Evolutionary conservation across 1,140 invertebrate species (phyloP).

Genomic region (Diachasma alloeum): DNA sequence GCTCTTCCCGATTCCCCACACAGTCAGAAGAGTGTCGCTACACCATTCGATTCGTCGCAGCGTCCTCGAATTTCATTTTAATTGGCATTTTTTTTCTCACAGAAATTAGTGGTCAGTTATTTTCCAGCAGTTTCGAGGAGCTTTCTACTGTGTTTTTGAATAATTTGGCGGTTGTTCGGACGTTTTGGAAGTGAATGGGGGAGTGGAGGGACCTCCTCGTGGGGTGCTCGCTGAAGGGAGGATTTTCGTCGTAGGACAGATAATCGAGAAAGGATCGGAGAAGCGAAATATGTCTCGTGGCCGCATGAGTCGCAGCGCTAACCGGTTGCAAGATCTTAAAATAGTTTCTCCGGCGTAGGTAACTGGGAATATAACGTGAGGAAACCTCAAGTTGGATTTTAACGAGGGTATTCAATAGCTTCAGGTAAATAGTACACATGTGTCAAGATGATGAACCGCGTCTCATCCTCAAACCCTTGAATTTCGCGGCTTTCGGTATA

Average conservation of each 20-base stretch:
- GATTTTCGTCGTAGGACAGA: neutral
- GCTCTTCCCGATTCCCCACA: slow-evolving; percentile 56
- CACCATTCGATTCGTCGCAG: slow-evolving; percentile 43
- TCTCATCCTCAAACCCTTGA: neutral
- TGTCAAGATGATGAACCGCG: neutral
- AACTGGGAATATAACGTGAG: slow-evolving; percentile 24
- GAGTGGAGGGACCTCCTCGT: too few species aligned
- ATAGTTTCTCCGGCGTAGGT: slow-evolving; percentile 60
- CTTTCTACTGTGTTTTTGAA: too few species aligned
- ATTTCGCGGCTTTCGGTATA: neutral
- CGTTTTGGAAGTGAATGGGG: too few species aligned
- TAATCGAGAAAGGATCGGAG: slow-evolving; percentile 33
- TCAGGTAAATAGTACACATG: neutral
- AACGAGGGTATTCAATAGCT: neutral
- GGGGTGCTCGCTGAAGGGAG: neutral
- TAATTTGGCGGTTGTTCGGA: too few species aligned
- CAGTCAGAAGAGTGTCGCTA: slow-evolving; percentile 59
- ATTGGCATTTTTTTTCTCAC: neutral
- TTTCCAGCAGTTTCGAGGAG: neutral
- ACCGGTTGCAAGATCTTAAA: slow-evolving; percentile 62
- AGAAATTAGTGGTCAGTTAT: neutral
- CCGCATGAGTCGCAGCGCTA: slow-evolving; percentile 46
- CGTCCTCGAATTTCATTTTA: neutral
- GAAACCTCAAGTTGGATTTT: neutral
- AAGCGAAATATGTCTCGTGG: slow-evolving; percentile 36